These are phyloP conservation scores for Druceiella hillmani DNA, from an alignment of 2,888 invertebrate species.

Conservation along the genomic window DNA sequence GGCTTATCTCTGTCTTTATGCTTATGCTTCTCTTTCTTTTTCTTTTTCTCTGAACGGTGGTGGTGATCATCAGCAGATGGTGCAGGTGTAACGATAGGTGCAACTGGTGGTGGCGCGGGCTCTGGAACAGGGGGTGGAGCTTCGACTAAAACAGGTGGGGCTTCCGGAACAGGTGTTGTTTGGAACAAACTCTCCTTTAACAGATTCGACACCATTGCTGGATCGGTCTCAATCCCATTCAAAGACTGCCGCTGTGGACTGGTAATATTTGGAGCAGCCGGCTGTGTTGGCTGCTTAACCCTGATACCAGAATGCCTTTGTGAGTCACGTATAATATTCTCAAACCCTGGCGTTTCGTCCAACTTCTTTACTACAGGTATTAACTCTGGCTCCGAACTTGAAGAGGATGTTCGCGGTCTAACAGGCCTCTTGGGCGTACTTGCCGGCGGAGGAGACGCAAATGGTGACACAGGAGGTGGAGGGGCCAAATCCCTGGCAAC, in stretches of 20 bases:
- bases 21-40: conserved; percentile 75
- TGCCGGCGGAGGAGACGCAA: conserved; percentile 42
- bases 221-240: conserved; percentile 68
- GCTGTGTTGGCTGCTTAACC: conserved; percentile 37
- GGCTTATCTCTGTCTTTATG: conserved; percentile 72
- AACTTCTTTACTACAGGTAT: conserved; percentile 58
- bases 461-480: conserved; percentile 43
- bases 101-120: conserved; percentile 19
- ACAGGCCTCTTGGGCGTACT: conserved; percentile 33
- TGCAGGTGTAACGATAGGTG: conserved; percentile 15
- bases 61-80: conserved; percentile 33
- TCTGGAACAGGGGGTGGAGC: conserved; percentile 31
- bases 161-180: conserved; percentile 42
- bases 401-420: conserved; percentile 38
- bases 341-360: conserved; percentile 57
- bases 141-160: too few species aligned
- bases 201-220: conserved; percentile 63
- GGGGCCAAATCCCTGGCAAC: conserved; percentile 42
- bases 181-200: conserved; percentile 59
- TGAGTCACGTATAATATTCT: conserved; percentile 53
- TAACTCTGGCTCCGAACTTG: conserved; percentile 54
- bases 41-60: conserved; percentile 62
- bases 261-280: conserved; percentile 32
- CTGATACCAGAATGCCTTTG: conserved; percentile 37
- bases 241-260: conserved; percentile 31